Conservation (phyloP, 1,140 invertebrate species). For the Achatina immaculata region DNA sequence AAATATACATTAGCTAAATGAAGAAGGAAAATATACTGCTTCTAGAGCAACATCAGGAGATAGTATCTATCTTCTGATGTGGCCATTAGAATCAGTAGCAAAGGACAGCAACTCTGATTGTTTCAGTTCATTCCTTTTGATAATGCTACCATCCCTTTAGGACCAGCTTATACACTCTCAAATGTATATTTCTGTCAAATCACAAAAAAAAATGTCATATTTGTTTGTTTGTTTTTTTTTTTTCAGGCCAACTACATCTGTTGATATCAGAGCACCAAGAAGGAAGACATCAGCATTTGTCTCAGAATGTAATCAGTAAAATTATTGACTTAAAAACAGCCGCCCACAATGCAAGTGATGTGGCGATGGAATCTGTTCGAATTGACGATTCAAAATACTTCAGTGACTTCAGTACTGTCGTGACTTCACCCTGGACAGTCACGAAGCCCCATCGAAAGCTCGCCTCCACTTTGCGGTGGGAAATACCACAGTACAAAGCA, state of each 20-base stretch:
- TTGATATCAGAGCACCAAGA: conserved; percentile 52
- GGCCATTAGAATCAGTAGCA: no score
- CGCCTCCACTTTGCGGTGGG: conserved; percentile 46
- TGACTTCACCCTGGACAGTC: conserved; percentile 58
- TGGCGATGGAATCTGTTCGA: conserved; percentile 54
- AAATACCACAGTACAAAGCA: conserved; percentile 44
- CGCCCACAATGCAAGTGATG: conserved; percentile 45
- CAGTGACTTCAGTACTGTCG: conserved; percentile 52
- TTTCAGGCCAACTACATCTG: conserved; percentile 61
- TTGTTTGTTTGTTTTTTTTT: no score
- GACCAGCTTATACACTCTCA: no score
- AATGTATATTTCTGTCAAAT: no score
- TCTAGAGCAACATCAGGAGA: no score
- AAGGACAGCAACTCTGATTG: no score
- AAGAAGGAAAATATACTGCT: no score
- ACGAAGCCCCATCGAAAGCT: conserved; percentile 52
- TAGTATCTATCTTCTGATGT: no score
- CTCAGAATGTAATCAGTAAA: conserved; percentile 38
- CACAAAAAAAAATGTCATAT: no score
- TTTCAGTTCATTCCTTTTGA: no score
- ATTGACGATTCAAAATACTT: conserved; percentile 61
- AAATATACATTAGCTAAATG: no score
- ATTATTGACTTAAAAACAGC: conserved; percentile 46
- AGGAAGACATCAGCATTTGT: conserved; percentile 46
- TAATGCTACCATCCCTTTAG: no score